Evolutionary conservation across 2,888 invertebrate genomes (phyloP), one percentile per base, ranked within the genome.

Genomic region (Drosophila phalerata): DNA sequence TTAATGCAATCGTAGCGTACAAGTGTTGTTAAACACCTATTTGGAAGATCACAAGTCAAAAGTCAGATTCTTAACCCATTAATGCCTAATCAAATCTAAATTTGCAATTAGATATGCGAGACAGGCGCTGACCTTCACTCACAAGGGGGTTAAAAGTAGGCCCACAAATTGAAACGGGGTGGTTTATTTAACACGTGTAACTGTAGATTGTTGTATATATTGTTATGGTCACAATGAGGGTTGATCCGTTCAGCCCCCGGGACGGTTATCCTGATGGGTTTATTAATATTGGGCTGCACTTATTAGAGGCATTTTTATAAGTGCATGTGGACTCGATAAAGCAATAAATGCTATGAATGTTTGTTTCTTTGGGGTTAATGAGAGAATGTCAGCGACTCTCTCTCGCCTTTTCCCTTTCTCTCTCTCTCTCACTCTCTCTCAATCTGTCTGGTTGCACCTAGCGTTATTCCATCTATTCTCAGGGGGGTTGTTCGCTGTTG

Each of bases 301-400:
- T 74, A 71, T 81, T 71, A 60, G 58, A 69, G 75, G 49, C 71
- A 67, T 48, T 74, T 74, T 61, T 65, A 10, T 9, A 60, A 66
- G 72, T 76, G 60, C 67, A 66, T 30, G 37, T 28, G 48, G 58
- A 67, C 64, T 61, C 80, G 77, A 79, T 79, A 73, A 56, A 76
- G 71, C 64, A 76, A 80, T 80, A 77, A 76, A 73, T 77, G 64
- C 66, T 47, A 9, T 69, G 42, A 75, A 68, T 86, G 78, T 86
- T 86, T 87, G 78, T 81, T 86, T 87, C 76, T 84, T 62, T 65
- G 67, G 83, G 83, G 80, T 81, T 81, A 81, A 81, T 81, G 81
- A 85, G 68, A 68, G 61, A 45, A 42, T 48, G 49, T 40, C 45
- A 15, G 25, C 25, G 52, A 4, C 15, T n/a, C 13, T n/a, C 11